Evolutionary conservation across 2,888 invertebrate species (phyloP).

Genomic region (Rotaria magnacalcarata): DNA sequence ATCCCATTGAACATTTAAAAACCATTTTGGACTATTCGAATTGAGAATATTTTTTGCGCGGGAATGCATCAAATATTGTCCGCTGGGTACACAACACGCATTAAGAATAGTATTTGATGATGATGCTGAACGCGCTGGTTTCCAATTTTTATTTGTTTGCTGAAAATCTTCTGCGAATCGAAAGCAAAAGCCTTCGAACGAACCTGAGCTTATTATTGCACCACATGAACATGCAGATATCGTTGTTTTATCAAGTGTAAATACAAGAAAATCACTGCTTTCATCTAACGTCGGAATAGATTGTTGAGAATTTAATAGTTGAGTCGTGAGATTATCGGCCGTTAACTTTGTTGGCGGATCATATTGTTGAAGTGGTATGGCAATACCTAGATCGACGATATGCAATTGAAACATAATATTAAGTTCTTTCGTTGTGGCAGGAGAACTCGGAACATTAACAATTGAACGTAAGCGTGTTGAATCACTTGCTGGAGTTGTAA

Average conservation of each 20-base stretch:
- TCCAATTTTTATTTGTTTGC: constrained; percentile 92
- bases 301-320: constrained; percentile 11
- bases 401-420: constrained; percentile 41
- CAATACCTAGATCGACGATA: constrained; percentile 37
- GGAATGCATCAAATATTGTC: constrained; percentile 93
- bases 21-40: constrained; percentile 75
- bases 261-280: constrained; percentile 71
- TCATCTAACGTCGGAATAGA: constrained; percentile 43
- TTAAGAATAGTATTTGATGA: constrained; percentile 61
- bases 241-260: constrained; percentile 90
- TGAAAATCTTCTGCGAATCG: constrained; percentile 96
- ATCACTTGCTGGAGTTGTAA: constrained; percentile 4
- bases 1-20: constrained; percentile 93
- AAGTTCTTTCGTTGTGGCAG: not conserved
- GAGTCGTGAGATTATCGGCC: constrained; percentile 27
- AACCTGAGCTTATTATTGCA: constrained; percentile 84
- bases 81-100: constrained; percentile 89
- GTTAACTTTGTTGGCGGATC: constrained; percentile 25
- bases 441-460: constrained; percentile 22
- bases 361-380: not conserved
- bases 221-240: constrained; percentile 90
- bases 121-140: constrained; percentile 72
- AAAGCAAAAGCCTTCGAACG: constrained; percentile 66
- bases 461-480: not conserved
- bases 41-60: constrained; percentile 78